phyloP scores from a whole-genome alignment of 64 coral and sea anemone genomes.

The Montipora efflorescens region DNA sequence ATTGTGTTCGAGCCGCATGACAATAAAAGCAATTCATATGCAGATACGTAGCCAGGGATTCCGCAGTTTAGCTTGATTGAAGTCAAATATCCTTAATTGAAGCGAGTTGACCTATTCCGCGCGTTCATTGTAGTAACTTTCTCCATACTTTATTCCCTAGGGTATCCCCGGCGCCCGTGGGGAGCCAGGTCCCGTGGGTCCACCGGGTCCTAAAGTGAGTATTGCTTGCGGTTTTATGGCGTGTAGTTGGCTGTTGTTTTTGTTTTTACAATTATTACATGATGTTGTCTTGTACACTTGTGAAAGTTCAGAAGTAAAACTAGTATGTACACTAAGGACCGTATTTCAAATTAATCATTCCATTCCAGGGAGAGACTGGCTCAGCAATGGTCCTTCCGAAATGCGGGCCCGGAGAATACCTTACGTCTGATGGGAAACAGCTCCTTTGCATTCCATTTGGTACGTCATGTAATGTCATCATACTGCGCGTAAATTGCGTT shows the following conservation, averaged over 20 bases:
- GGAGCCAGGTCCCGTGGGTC: slow-evolving; percentile 32
- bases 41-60: too few species aligned
- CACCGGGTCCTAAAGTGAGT: slow-evolving; percentile 57
- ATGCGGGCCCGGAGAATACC: slow-evolving; percentile 76
- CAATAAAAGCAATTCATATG: too few species aligned
- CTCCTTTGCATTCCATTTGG: slow-evolving; percentile 91
- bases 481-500: background rate
- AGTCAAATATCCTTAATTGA: background rate
- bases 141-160: background rate
- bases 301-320: background rate
- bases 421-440: slow-evolving; percentile 83
- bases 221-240: too few species aligned
- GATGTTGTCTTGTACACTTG: background rate
- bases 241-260: background rate
- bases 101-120: background rate
- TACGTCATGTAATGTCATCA: slow-evolving; percentile 21
- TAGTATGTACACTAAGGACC: too few species aligned
- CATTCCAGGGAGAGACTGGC: slow-evolving; percentile 72
- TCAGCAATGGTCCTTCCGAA: slow-evolving; percentile 64
- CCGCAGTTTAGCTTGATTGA: too few species aligned
- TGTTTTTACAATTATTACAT: background rate
- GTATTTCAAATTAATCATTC: background rate
- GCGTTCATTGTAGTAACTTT: background rate
- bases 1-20: too few species aligned
- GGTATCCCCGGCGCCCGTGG: slow-evolving; percentile 42